These are phyloP conservation scores for Lycorma delicatula DNA, from an alignment of 1,140 invertebrate species.

Conservation along the genomic window DNA sequence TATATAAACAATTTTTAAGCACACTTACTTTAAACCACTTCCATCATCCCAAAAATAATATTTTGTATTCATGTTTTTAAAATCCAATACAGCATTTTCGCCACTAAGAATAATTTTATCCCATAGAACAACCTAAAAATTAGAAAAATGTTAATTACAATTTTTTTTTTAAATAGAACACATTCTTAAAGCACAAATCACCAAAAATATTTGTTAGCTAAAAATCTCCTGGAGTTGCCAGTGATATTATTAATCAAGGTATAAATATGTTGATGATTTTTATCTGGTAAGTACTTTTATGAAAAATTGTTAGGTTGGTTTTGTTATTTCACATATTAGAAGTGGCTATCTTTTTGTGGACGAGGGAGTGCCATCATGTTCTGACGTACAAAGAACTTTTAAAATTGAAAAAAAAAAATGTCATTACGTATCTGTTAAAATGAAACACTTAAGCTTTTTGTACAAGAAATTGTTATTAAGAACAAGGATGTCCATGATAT, in stretches of 20 bases:
- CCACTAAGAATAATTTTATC: slow-evolving; percentile 95
- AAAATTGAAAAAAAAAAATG: too few relatives aligned
- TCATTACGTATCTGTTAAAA: too few relatives aligned
- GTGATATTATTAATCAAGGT: background rate
- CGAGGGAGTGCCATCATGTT: too few relatives aligned
- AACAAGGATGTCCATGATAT: too few relatives aligned
- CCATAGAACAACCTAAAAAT: slow-evolving; percentile 86
- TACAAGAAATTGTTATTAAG: too few relatives aligned
- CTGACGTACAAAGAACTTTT: too few relatives aligned
- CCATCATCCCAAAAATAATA: slow-evolving; percentile 99
- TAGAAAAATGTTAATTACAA: slow-evolving; percentile 19
- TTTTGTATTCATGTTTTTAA: slow-evolving; percentile 93
- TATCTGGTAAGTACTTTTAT: background rate
- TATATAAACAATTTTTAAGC: background rate
- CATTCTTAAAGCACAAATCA: background rate
- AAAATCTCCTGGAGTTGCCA: background rate
- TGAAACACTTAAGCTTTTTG: too few relatives aligned
- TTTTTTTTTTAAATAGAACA: background rate
- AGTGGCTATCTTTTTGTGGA: too few relatives aligned
- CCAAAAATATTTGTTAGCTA: background rate
- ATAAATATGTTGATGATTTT: background rate
- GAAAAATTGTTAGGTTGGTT: background rate
- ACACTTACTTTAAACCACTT: slow-evolving; percentile 80
- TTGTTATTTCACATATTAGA: too few relatives aligned
- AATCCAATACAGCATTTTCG: slow-evolving; percentile 83